Conservation (phyloP, 53 echinoderm and acorn worm genomes). For the Henricia sp. region DNA sequence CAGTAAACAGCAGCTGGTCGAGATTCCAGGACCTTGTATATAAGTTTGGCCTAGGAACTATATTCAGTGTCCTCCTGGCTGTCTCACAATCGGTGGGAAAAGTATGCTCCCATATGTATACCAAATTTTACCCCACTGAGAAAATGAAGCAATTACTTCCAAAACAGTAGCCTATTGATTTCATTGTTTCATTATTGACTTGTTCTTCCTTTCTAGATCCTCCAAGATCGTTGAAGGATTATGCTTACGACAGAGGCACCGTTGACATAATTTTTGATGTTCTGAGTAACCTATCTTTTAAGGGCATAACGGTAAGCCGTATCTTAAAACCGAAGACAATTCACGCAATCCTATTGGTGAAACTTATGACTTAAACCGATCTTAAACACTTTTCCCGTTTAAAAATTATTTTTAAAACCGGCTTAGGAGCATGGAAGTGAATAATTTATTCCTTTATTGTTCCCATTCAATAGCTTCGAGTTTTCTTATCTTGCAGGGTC, state of each 20-base stretch:
- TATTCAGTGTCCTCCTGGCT: no score
- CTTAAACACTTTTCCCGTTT: no score
- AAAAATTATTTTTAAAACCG: neutral
- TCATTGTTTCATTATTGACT: neutral
- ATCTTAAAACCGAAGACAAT: no score
- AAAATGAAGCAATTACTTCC: neutral
- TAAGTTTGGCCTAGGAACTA: no score
- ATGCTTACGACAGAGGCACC: constrained; percentile 69
- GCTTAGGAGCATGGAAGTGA: neutral
- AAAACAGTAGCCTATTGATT: neutral
- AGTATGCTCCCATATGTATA: no score
- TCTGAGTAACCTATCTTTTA: constrained; percentile 79
- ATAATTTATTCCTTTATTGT: neutral
- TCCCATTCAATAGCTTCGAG: neutral
- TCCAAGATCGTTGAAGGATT: constrained; percentile 76
- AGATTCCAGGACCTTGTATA: no score
- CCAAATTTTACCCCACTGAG: neutral
- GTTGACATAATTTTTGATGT: constrained; percentile 70
- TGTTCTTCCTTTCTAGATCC: constrained; percentile 73
- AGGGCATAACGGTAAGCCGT: constrained; percentile 87
- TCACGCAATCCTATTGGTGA: no score
- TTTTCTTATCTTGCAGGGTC: constrained; percentile 63
- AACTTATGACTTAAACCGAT: no score
- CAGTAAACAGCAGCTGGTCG: neutral
- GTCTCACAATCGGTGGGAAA: no score